phyloP scores from a whole-genome alignment of 2,888 invertebrate genomes.

The Plemyria rubiginata region DNA sequence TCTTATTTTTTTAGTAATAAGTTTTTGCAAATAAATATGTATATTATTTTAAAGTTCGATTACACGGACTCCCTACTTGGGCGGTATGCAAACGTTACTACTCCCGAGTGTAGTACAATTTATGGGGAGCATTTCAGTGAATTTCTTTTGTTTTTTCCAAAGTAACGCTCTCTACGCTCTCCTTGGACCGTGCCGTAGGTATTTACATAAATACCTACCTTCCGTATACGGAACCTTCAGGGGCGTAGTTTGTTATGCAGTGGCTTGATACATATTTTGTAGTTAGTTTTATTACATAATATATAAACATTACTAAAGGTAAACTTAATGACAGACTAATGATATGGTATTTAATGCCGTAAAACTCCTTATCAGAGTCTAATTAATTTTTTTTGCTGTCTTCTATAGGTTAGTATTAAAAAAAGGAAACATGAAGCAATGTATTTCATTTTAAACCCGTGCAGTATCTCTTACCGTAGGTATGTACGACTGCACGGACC shows the following conservation, averaged over 20 bases:
- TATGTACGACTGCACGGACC: background rate
- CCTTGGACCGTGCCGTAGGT: conserved; percentile 50
- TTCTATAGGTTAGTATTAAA: too few species aligned
- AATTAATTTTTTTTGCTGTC: too few species aligned
- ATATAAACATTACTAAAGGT: background rate
- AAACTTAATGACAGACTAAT: background rate
- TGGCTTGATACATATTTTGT: conserved; percentile 12
- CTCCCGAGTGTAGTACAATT: conserved; percentile 79
- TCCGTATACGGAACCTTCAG: conserved; percentile 29
- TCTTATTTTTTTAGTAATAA: too few species aligned
- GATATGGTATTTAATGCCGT: too few species aligned
- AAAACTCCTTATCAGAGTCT: too few species aligned
- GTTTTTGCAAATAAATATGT: too few species aligned
- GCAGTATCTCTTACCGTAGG: too few species aligned
- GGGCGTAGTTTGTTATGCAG: conserved; percentile 24
- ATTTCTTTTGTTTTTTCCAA: conserved; percentile 80
- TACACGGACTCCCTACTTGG: conserved; percentile 57
- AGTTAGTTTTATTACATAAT: background rate
- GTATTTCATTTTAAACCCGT: too few species aligned
- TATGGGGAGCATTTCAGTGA: conserved; percentile 79
- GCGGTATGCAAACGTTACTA: conserved; percentile 75
- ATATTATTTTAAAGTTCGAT: background rate
- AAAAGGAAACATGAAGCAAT: too few species aligned
- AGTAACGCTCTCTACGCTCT: conserved; percentile 56
- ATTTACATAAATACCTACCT: conserved; percentile 54